These are phyloP conservation scores for Ochotona curzoniae DNA, from an alignment of 2,113 vertebrate species.

Conservation along the genomic window DNA sequence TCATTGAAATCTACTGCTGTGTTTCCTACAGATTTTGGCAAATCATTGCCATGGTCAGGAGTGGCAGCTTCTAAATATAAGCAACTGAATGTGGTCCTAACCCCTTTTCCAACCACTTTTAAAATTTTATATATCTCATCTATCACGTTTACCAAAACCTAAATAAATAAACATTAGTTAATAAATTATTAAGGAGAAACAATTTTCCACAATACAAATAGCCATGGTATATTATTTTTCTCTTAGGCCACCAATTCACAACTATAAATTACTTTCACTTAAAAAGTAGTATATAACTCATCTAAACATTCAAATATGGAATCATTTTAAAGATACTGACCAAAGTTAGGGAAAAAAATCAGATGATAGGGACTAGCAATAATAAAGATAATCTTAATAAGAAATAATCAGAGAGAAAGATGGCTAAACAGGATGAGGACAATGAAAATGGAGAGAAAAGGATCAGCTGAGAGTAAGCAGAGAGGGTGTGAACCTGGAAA, in stretches of 20 bases:
- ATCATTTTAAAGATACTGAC: neutral
- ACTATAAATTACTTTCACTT: neutral
- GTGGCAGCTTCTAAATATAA: fast-evolving
- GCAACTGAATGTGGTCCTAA: too few relatives aligned
- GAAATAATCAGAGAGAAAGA: too few relatives aligned
- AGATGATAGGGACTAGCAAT: neutral
- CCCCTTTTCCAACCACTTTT: neutral
- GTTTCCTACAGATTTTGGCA: neutral
- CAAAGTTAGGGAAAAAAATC: neutral
- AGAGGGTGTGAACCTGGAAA: too few relatives aligned
- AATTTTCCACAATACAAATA: neutral
- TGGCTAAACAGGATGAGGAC: too few relatives aligned
- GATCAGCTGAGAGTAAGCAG: too few relatives aligned
- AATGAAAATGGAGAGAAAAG: too few relatives aligned
- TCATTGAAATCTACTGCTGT: neutral
- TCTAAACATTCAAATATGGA: neutral
- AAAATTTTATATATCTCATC: neutral
- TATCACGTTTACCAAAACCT: neutral
- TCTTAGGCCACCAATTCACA: neutral
- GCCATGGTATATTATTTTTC: neutral
- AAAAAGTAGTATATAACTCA: neutral
- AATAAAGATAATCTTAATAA: neutral
- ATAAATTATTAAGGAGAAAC: neutral
- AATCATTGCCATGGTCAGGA: neutral
- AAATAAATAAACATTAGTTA: neutral